Conservation (phyloP, 2,888 invertebrate species). For the Actias luna region DNA sequence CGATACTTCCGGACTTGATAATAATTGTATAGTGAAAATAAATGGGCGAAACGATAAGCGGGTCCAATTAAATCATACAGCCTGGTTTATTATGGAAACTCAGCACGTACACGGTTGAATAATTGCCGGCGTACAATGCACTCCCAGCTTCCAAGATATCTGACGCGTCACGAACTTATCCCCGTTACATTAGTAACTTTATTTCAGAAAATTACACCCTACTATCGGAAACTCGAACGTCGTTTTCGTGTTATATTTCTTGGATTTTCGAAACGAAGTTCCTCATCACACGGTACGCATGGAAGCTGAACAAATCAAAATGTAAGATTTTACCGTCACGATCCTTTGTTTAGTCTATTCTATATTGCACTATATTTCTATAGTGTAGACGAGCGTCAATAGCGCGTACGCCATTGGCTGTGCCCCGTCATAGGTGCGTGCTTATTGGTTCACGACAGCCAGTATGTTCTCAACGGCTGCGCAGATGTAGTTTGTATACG, state of each 20-base stretch:
- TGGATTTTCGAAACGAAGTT: too few relatives aligned
- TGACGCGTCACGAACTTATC: slow-evolving; percentile 10
- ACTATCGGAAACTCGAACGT: neutral
- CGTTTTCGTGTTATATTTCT: neutral
- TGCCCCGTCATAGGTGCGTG: too few relatives aligned
- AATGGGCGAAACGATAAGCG: neutral
- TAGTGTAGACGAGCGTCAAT: too few relatives aligned
- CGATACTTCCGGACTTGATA: neutral
- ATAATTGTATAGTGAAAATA: neutral
- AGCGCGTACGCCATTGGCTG: too few relatives aligned
- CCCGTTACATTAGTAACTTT: slow-evolving; percentile 4
- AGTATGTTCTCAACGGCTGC: too few relatives aligned
- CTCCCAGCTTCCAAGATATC: slow-evolving; percentile 10
- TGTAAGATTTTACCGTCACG: too few relatives aligned
- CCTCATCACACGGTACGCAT: too few relatives aligned
- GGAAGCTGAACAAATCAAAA: too few relatives aligned
- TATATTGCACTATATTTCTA: too few relatives aligned
- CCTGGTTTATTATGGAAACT: neutral
- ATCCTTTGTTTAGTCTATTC: too few relatives aligned
- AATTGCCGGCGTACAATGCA: slow-evolving; percentile 4
- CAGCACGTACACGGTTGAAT: neutral
- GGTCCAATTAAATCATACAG: slow-evolving; percentile 4
- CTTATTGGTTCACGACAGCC: too few relatives aligned
- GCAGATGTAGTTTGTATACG: too few relatives aligned
- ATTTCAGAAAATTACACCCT: neutral